Evolutionary conservation across 2,797 vertebrate genomes (phyloP).

Genomic region (Phrynocephalus guinanensis): DNA sequence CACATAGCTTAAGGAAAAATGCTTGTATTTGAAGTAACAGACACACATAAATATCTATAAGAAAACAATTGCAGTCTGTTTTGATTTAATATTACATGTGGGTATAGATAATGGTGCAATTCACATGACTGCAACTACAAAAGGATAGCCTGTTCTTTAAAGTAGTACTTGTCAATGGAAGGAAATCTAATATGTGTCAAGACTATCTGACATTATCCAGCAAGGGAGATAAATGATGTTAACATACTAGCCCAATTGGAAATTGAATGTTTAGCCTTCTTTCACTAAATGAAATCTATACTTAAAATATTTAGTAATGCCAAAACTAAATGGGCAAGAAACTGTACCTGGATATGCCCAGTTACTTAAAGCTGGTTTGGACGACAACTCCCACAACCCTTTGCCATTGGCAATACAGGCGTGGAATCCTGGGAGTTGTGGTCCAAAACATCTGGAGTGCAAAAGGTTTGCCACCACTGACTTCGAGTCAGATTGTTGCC

Average conservation of each 20-base stretch:
- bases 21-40: background rate
- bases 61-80: background rate
- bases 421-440: no score
- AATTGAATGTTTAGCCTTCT: background rate
- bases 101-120: background rate
- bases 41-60: background rate
- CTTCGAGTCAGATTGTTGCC: no score
- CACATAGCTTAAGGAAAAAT: background rate
- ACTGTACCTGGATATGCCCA: no score
- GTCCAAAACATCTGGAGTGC: no score
- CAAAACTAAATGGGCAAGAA: no score
- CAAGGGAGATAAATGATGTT: no score
- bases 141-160: background rate
- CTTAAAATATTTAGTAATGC: background rate
- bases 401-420: no score
- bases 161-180: background rate
- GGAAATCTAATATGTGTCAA: no score
- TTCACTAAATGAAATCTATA: background rate
- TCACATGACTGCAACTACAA: background rate
- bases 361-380: no score
- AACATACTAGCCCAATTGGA: background rate
- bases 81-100: background rate
- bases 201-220: no score
- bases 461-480: no score
- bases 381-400: no score